Evolutionary conservation across 2,888 invertebrate species (phyloP), one percentile per base, ranked within the genome.

Genomic region (Cephonodes hylas): DNA sequence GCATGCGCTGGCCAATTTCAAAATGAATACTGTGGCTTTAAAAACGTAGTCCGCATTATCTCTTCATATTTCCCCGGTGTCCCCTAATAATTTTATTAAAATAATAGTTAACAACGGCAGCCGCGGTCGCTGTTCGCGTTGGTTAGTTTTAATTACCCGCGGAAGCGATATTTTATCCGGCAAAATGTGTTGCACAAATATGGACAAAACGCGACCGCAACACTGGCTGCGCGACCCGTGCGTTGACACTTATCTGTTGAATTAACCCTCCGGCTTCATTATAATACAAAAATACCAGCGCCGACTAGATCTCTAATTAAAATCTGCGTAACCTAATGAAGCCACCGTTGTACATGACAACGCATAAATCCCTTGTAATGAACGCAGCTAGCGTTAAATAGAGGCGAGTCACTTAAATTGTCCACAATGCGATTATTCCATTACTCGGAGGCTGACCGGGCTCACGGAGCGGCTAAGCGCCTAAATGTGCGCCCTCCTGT

Each of bases 391-490:
- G 80, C 88, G 82, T 87, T 88, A 87, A 88, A 89, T 86, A 88
- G 80, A 83, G 76, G 77, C 80, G 85, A 86, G 85, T 88, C 87
- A 86, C 86, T 89, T 85, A 87, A 89, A 89, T 87, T 83, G 86
- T 84, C 84, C 88, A 87, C 88, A 89, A 88, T 88, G 85, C 87
- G 88, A 90, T 90, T 89, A 90, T 88, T 88, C 83, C 84, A 86
- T 89, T 89, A 86, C 82, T 66, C 69, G 76, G 76, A 80, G 82
- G 79, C 86, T 77, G 80, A 70, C 75, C 72, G 76, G 73, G 80
- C 79, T 75, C 79, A 76, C 75, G 67, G 66, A 72, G 68, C 73
- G 71, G 67, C 75, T 68, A 70, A 71, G 68, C 67, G 71, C 72
- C 74, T 72, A 70, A 76, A 79, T 74, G 71, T 65, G 70, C 68